These are phyloP conservation scores for Ceyx margarethae DNA, from an alignment of 2,113 vertebrate genomes.

Conservation along the genomic window DNA sequence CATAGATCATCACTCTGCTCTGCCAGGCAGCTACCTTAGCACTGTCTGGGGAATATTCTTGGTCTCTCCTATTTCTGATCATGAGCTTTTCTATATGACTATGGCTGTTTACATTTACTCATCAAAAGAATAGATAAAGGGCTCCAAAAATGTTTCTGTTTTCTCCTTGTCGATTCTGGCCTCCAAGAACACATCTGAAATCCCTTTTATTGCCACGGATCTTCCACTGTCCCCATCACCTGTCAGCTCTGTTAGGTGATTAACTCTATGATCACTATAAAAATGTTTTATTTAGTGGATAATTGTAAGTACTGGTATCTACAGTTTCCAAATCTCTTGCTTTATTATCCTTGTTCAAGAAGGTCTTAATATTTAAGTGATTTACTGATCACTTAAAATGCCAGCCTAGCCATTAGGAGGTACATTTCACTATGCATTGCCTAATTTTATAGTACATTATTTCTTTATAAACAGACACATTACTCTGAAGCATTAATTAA, in stretches of 20 bases:
- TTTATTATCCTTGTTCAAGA: slow-evolving; percentile 77
- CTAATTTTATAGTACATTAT: slow-evolving; percentile 81
- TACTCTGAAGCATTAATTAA: slow-evolving; percentile 76
- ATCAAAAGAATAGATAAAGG: slow-evolving; percentile 31
- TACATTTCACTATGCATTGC: slow-evolving; percentile 67
- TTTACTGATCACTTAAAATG: slow-evolving; percentile 78
- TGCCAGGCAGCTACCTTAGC: neutral
- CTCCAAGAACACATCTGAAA: neutral
- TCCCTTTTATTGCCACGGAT: neutral
- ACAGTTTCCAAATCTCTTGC: slow-evolving; percentile 71
- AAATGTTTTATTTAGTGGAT: slow-evolving; percentile 78
- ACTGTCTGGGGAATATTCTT: neutral
- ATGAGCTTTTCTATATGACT: neutral
- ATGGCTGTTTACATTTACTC: neutral
- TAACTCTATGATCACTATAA: slow-evolving; percentile 72
- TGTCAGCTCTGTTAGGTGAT: slow-evolving; percentile 55
- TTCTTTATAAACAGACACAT: slow-evolving; percentile 81
- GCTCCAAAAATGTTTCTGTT: neutral
- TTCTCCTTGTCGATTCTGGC: neutral
- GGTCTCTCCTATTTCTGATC: neutral
- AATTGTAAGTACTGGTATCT: slow-evolving; percentile 67
- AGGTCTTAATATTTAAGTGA: slow-evolving; percentile 81
- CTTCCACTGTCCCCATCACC: slow-evolving; percentile 40
- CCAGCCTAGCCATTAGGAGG: slow-evolving; percentile 75
- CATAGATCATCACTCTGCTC: neutral